Evolutionary conservation across 1,140 invertebrate species (phyloP).

Genomic region (Thalassaphorura encarpata): DNA sequence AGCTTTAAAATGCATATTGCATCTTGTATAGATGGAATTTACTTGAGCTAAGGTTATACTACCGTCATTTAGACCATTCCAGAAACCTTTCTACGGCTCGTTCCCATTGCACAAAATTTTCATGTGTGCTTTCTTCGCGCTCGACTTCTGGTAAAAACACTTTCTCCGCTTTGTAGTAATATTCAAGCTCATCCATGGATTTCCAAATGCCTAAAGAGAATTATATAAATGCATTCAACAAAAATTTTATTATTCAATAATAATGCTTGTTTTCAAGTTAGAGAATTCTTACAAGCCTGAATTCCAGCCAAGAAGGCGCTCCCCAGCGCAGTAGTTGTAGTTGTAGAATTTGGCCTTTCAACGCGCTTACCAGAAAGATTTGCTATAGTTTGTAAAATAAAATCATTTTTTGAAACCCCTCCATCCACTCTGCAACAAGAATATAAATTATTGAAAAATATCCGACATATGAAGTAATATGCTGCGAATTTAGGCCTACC

Average conservation of each 20-base stretch:
- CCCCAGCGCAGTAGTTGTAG: slow-evolving; percentile 68
- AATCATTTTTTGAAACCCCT: slow-evolving; percentile 86
- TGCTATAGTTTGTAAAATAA: slow-evolving; percentile 74
- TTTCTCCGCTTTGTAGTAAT: slow-evolving; percentile 48
- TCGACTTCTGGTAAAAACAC: slow-evolving; percentile 45
- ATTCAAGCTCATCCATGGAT: slow-evolving; percentile 51
- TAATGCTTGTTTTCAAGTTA: neutral
- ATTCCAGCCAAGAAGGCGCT: slow-evolving; percentile 72
- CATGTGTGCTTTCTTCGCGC: slow-evolving; percentile 19
- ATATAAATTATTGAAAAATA: neutral
- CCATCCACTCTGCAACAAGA: slow-evolving; percentile 64
- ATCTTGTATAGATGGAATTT: neutral
- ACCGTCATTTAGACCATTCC: slow-evolving; percentile 42
- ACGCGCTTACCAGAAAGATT: slow-evolving; percentile 64
- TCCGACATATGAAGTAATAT: neutral
- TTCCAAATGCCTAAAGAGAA: slow-evolving; percentile 60
- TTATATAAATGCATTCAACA: slow-evolving; percentile 4
- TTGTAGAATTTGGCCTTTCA: slow-evolving; percentile 52
- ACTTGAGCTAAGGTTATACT: no score
- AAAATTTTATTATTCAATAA: neutral
- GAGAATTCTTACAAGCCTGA: slow-evolving; percentile 3
- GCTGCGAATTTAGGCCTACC: slow-evolving; percentile 39
- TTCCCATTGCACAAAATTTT: slow-evolving; percentile 47
- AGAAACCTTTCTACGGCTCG: slow-evolving; percentile 55
- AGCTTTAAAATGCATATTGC: neutral